Conservation (phyloP, 2,888 invertebrate species). For the Norana najaformis region DNA sequence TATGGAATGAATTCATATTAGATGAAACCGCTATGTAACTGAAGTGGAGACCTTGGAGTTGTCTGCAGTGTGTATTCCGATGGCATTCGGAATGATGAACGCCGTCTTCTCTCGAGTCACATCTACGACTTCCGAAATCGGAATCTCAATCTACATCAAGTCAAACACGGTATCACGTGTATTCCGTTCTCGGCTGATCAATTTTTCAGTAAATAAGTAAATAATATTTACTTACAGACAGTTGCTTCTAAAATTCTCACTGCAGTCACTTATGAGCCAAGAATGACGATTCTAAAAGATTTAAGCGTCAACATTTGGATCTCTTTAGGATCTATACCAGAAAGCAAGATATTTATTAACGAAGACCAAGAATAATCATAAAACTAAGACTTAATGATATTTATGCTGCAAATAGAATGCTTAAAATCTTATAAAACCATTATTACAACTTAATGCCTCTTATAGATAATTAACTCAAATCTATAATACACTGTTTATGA, state of each 20-base stretch:
- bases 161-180: background rate
- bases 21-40: background rate
- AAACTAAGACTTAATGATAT: background rate
- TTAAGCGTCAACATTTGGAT: background rate
- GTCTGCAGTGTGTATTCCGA: conserved; percentile 82
- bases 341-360: background rate
- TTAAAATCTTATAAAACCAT: background rate
- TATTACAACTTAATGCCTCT: background rate
- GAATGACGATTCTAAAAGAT: background rate
- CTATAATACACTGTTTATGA: background rate
- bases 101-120: conserved; percentile 92
- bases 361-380: background rate
- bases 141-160: conserved; percentile 77
- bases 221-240: background rate
- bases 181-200: background rate
- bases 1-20: conserved; percentile 13
- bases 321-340: too few relatives aligned
- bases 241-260: background rate
- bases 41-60: conserved; percentile 61
- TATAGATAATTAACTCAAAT: background rate
- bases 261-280: background rate
- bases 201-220: background rate
- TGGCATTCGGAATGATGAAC: conserved; percentile 89
- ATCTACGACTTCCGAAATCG: conserved; percentile 79
- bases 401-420: too few relatives aligned